Evolutionary conservation across 2,797 vertebrate species (phyloP).

Genomic region (Rhinatrema bivittatum): DNA sequence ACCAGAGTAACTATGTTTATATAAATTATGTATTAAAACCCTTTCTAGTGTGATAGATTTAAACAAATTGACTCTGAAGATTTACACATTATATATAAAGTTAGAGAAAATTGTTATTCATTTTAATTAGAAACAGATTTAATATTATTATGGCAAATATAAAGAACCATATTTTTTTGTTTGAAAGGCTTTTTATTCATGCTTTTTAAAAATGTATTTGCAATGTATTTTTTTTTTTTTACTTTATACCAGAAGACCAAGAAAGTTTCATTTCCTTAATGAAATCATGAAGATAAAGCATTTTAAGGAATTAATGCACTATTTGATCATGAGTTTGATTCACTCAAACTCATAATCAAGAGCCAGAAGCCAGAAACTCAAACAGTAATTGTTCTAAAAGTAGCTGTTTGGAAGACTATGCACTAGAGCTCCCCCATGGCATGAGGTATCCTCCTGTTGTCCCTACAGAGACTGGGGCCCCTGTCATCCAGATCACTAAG

Average conservation of each 20-base stretch:
- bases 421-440: too few species aligned
- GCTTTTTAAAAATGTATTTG: background rate
- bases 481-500: too few species aligned
- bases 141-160: slow-evolving; percentile 1
- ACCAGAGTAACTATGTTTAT: background rate
- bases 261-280: slow-evolving; percentile 15
- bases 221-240: background rate
- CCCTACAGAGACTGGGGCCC: too few species aligned
- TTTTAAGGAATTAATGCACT: too few species aligned
- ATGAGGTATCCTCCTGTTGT: too few species aligned
- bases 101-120: slow-evolving; percentile 3
- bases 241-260: background rate
- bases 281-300: slow-evolving; percentile 6
- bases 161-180: slow-evolving; percentile 1
- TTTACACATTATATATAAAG: background rate
- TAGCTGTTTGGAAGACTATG: too few species aligned
- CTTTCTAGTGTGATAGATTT: slow-evolving; percentile 12
- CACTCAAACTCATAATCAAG: too few species aligned
- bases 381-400: too few species aligned
- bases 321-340: too few species aligned
- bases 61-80: slow-evolving; percentile 7
- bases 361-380: too few species aligned
- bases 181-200: background rate
- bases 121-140: slow-evolving; percentile 10
- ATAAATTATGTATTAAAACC: slow-evolving; percentile 13